A percentile compares a stretch with the other conserved stretches of the same genome.
Conservation (phyloP, 1,140 invertebrate species). For the Callitettix versicolor region DNA sequence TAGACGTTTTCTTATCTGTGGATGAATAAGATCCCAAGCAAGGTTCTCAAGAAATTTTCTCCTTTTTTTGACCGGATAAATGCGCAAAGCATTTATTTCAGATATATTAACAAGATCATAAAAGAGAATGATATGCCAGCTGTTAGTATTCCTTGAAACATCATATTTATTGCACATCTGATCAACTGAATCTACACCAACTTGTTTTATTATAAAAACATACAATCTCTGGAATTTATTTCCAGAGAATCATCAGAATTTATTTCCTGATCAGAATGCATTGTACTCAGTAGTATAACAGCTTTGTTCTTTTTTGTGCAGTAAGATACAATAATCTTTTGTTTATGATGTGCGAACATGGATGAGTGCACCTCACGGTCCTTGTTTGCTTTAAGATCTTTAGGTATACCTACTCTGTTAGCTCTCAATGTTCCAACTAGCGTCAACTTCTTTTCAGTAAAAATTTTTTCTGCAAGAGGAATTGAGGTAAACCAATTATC, state of each 20-base stretch:
- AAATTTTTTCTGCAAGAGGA: conserved; percentile 17
- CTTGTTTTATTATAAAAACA: conserved; percentile 30
- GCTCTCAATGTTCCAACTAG: conserved; percentile 26
- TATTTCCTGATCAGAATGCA: conserved; percentile 16
- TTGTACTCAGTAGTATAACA: conserved; percentile 17
- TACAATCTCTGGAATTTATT: conserved; percentile 29
- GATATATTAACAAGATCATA: conserved; percentile 12
- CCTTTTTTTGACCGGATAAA: neutral
- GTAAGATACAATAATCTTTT: conserved; percentile 21
- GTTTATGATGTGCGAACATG: conserved; percentile 18
- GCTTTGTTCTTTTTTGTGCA: conserved; percentile 20
- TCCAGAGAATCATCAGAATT: conserved; percentile 11
- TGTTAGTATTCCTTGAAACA: conserved; percentile 7
- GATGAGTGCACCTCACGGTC: neutral
- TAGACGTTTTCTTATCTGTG: conserved; percentile 1
- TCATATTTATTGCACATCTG: conserved; percentile 12
- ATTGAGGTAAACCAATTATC: conserved; percentile 31
- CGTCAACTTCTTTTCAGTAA: conserved; percentile 24
- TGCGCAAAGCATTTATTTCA: conserved; percentile 5
- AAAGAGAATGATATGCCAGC: conserved; percentile 23
- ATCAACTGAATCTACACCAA: conserved; percentile 1
- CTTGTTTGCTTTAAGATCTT: conserved; percentile 17
- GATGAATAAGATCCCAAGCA: conserved; percentile 4
- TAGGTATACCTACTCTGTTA: conserved; percentile 23
- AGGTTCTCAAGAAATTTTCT: neutral